Evolutionary conservation across 2,113 vertebrate genomes (phyloP), one percentile per base, ranked within the genome.

Genomic region (Chaetops frenatus): DNA sequence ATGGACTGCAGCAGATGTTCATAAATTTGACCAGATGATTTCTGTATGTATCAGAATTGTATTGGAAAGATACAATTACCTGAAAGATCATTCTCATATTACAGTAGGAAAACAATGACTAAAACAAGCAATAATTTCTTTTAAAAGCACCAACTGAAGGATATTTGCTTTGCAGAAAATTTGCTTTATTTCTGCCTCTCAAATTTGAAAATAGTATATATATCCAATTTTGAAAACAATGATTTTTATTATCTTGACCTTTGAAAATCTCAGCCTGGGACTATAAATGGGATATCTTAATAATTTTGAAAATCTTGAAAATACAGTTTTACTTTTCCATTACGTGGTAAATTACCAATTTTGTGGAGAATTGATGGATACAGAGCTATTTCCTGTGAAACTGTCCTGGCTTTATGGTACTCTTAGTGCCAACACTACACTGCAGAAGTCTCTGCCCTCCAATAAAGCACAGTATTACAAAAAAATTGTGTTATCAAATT

Each of bases 1-100:
- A 60, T 4, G 12, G 33, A 11, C 8, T 84, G 29, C 50, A 66
- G 7, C 12, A 71, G 29, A 35, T 0, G 0, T 53, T 45, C 0
- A 1, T 70, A 64, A 86, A 58, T 66, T 73, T 73, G 22, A 56
- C 11, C 7, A 50, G 21, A 10, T 66, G 9, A 11, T 31, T 73
- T 58, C 11, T 69, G 11, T 38, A 20, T 7, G 28, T 31, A 35
- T 50, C 25, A 86, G 21, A 76, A 35, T 35, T 66, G 5, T 24
- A 6, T 36, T 8, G 53, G 58, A 61, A 91, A 35, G 9, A 23
- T 50, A 23, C 3, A 54, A 18, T 50, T 56, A 61, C 22, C 42
- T 35, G 21, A 29, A 81, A 62, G 18, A 38, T 29, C 15, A 12
- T 62, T 83, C 21, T 70, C 20, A 42, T 40, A 12, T 64, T 78